These are phyloP conservation scores for Lycodopsis pacificus DNA, from an alignment of 2,797 vertebrate genomes.

Conservation along the genomic window DNA sequence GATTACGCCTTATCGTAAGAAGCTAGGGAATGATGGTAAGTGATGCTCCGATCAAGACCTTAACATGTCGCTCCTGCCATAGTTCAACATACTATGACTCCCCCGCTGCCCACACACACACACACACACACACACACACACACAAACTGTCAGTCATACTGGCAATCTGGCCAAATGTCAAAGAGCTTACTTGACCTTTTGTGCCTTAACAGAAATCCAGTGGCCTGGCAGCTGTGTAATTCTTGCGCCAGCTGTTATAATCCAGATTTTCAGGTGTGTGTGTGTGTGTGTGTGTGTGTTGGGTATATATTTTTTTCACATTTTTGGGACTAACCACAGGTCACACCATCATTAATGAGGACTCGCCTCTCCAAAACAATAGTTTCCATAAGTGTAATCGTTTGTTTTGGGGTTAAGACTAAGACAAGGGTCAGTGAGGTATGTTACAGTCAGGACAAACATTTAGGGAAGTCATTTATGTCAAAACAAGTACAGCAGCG, in stretches of 20 bases:
- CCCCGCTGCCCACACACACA: background rate
- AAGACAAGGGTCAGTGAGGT: background rate
- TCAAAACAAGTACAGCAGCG: background rate
- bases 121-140: no score
- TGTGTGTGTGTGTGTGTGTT: background rate
- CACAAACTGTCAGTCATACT: slow-evolving; percentile 32
- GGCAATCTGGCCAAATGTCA: slow-evolving; percentile 61
- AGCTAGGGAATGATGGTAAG: slow-evolving; percentile 6
- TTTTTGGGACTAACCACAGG: background rate
- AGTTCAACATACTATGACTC: slow-evolving; percentile 10
- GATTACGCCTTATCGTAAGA: background rate
- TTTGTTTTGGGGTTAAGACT: background rate
- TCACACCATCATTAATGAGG: background rate
- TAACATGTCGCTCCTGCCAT: slow-evolving; percentile 30
- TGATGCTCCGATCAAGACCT: slow-evolving; percentile 38
- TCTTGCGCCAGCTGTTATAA: slow-evolving; percentile 53
- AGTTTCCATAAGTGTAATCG: background rate
- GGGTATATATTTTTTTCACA: background rate
- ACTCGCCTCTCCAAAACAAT: background rate
- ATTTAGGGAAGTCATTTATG: background rate
- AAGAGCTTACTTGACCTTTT: slow-evolving; percentile 60
- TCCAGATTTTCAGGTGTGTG: slow-evolving; percentile 47
- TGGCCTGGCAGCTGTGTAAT: slow-evolving; percentile 49
- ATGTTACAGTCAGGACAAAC: background rate
- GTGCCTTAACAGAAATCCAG: slow-evolving; percentile 47